Percentiles rank a stretch among this genome's conserved stretches.
These are phyloP conservation scores for Pelmatolapia mariae DNA, from an alignment of 2,113 vertebrate genomes.

Conservation along the genomic window DNA sequence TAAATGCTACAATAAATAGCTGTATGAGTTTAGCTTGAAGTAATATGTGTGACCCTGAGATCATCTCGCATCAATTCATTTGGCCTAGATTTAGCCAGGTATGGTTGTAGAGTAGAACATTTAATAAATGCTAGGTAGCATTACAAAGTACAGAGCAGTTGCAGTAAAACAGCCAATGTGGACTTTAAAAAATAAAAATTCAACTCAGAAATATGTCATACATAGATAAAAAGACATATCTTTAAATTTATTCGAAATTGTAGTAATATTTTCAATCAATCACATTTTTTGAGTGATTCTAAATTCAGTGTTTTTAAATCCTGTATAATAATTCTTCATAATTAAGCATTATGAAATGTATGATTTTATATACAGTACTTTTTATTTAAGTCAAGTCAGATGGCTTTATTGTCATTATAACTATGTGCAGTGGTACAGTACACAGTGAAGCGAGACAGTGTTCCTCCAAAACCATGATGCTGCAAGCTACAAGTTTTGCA, in stretches of 20 bases:
- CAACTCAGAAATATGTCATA: not conserved
- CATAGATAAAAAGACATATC: not conserved
- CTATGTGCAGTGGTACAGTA: not conserved
- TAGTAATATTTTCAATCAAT: not conserved
- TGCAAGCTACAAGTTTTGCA: not conserved
- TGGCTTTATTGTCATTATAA: not conserved
- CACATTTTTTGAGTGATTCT: not conserved
- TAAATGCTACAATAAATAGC: not conserved
- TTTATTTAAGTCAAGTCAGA: not conserved
- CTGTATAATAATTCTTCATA: not conserved
- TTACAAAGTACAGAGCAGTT: not conserved
- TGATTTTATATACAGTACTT: not conserved
- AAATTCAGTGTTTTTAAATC: not conserved
- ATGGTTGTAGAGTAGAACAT: not conserved
- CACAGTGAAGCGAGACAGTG: not conserved
- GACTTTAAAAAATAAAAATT: not conserved
- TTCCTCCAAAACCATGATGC: not conserved
- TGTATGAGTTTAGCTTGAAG: not conserved
- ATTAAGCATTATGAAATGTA: not conserved
- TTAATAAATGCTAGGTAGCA: not conserved
- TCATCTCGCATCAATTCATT: not conserved
- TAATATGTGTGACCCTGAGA: not conserved
- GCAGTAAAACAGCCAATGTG: not conserved
- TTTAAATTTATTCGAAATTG: not conserved
- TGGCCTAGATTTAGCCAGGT: not conserved